These are phyloP conservation scores for Spheniscus mendiculus DNA, from an alignment of 2,113 vertebrate species.

Conservation along the genomic window DNA sequence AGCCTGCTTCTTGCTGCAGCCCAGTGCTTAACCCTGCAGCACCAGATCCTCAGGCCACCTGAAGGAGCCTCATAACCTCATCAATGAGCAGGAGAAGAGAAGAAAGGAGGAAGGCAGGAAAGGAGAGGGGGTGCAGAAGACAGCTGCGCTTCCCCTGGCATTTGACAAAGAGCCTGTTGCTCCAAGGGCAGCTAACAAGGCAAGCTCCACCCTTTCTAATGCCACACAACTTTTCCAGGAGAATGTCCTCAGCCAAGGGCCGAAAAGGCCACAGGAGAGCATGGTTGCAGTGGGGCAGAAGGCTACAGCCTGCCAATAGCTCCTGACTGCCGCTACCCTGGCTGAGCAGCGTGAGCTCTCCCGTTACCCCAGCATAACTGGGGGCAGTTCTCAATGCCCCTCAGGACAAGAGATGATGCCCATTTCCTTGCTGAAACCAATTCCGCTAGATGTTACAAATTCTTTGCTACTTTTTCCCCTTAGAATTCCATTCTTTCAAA, in stretches of 20 bases:
- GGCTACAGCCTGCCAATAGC: not conserved
- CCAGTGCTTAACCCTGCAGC: not conserved
- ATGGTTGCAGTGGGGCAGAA: not conserved
- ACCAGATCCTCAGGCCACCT: not conserved
- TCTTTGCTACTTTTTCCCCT: not conserved
- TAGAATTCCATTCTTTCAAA: not conserved
- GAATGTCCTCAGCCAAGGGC: not conserved
- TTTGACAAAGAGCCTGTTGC: not conserved
- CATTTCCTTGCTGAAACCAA: not conserved
- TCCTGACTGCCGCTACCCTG: not conserved
- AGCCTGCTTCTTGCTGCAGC: not conserved
- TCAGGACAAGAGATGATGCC: too few relatives aligned
- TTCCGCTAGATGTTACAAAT: not conserved
- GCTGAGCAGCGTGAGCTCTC: not conserved
- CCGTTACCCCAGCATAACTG: rapidly evolving
- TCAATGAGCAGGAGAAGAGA: rapidly evolving
- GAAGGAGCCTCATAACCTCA: not conserved
- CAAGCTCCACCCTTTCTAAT: not conserved
- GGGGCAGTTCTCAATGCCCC: not conserved
- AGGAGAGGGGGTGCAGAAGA: not conserved
- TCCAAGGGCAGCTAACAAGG: not conserved
- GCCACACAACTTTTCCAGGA: not conserved
- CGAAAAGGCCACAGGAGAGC: not conserved
- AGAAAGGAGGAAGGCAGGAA: not conserved
- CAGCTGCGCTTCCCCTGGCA: not conserved